A percentile compares a stretch with the other conserved stretches of the same genome.
phyloP scores from a whole-genome alignment of 2,888 invertebrate genomes.

The Cryptus armator region DNA sequence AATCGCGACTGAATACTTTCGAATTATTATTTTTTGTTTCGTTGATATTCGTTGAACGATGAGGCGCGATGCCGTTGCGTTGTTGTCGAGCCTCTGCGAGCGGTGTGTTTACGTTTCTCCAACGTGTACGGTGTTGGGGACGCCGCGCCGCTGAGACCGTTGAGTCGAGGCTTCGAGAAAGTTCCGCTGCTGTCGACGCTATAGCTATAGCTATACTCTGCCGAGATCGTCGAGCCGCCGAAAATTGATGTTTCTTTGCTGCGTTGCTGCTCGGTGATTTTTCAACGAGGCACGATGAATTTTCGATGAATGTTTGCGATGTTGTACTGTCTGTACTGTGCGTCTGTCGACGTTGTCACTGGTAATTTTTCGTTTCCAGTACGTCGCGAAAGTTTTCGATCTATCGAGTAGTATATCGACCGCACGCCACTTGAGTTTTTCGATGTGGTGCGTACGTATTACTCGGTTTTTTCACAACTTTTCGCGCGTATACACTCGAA shows the following conservation, averaged over 20 bases:
- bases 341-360: background rate
- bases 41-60: too few relatives aligned
- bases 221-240: too few relatives aligned
- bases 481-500: background rate
- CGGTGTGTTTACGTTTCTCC: too few relatives aligned
- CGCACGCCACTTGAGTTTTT: background rate
- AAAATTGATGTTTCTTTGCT: background rate
- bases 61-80: too few relatives aligned
- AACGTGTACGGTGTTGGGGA: too few relatives aligned
- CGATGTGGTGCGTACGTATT: background rate
- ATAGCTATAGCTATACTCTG: too few relatives aligned
- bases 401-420: background rate
- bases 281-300: slow-evolving; percentile 2
- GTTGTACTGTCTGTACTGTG: background rate
- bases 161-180: too few relatives aligned
- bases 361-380: background rate
- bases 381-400: background rate
- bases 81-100: too few relatives aligned
- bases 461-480: background rate
- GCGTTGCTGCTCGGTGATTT: background rate
- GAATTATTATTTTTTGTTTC: too few relatives aligned
- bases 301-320: background rate
- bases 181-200: too few relatives aligned
- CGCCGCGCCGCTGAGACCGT: too few relatives aligned
- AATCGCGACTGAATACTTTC: too few relatives aligned